A percentile compares a stretch with the other conserved stretches of the same genome.
Evolutionary conservation across 2,113 vertebrate species (phyloP).

Genomic region (Bubalus kerabau): DNA sequence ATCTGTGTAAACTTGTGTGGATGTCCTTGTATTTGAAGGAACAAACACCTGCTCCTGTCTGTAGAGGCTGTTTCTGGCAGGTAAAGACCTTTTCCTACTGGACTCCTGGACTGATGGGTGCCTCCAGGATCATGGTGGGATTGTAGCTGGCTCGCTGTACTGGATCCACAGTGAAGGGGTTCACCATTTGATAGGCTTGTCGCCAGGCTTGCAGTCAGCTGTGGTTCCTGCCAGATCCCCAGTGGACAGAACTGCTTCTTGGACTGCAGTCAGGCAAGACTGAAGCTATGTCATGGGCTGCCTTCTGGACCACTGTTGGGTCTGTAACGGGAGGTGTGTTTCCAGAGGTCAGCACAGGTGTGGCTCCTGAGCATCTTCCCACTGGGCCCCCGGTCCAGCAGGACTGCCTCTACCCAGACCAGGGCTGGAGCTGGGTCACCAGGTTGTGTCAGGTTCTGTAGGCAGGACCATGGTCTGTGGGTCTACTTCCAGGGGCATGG

Average conservation of each 20-base stretch:
- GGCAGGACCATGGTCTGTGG: neutral
- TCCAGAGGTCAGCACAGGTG: neutral
- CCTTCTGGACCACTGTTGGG: neutral
- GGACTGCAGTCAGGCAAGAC: neutral
- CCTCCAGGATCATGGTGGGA: neutral
- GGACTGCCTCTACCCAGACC: neutral
- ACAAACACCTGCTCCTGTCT: neutral
- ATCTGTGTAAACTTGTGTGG: neutral
- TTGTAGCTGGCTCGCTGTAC: neutral
- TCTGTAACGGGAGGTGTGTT: neutral
- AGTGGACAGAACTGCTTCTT: neutral
- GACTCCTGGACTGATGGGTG: neutral
- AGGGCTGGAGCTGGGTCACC: neutral
- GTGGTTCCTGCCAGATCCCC: neutral
- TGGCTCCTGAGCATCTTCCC: neutral
- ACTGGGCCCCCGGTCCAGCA: neutral
- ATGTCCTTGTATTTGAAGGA: neutral
- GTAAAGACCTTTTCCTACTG: neutral
- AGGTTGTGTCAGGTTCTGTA: neutral
- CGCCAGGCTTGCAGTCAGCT: neutral
- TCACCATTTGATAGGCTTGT: neutral
- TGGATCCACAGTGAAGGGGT: neutral
- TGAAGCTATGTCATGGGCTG: neutral
- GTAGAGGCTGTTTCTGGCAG: neutral
- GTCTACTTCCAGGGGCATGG: neutral